Percentiles rank a stretch among this genome's conserved stretches.
Evolutionary conservation across 2,888 invertebrate genomes (phyloP).

Genomic region (Trimorus sp.): DNA sequence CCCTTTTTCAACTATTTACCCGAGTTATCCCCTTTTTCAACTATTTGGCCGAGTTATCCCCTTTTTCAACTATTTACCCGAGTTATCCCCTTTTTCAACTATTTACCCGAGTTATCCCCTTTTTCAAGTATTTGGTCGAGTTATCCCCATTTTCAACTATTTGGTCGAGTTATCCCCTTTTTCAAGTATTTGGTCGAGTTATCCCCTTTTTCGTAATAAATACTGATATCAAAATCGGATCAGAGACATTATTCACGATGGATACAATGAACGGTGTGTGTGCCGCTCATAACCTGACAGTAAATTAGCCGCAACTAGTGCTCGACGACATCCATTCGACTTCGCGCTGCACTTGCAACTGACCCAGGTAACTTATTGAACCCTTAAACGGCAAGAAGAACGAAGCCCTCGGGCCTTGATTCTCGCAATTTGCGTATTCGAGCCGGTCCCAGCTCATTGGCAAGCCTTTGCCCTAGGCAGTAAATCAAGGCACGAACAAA

Average conservation of each 20-base stretch:
- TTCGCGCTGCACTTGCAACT: conserved; percentile 76
- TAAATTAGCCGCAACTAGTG: conserved; percentile 50
- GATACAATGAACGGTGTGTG: conserved; percentile 9
- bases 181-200: no score
- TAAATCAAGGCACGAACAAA: conserved; percentile 77
- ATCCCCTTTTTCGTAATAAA: no score
- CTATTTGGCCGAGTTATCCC: no score
- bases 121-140: no score
- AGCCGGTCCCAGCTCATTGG: conserved; percentile 64
- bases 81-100: no score
- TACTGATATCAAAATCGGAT: conserved; percentile 9
- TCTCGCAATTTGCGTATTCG: conserved; percentile 76
- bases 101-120: no score
- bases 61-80: no score
- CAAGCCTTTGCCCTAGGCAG: conserved; percentile 73
- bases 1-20: no score
- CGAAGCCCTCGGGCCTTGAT: conserved; percentile 74
- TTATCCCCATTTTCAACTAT: no score
- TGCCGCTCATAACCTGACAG: conserved; percentile 17
- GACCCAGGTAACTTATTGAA: conserved; percentile 74
- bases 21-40: no score
- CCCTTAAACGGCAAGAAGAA: conserved; percentile 66
- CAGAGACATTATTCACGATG: conserved; percentile 24
- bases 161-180: no score
- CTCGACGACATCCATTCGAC: conserved; percentile 69